Percentiles rank a stretch among this genome's conserved stretches.
These are phyloP conservation scores for Lycodopsis pacificus DNA, from an alignment of 2,797 vertebrate genomes.

Conservation along the genomic window DNA sequence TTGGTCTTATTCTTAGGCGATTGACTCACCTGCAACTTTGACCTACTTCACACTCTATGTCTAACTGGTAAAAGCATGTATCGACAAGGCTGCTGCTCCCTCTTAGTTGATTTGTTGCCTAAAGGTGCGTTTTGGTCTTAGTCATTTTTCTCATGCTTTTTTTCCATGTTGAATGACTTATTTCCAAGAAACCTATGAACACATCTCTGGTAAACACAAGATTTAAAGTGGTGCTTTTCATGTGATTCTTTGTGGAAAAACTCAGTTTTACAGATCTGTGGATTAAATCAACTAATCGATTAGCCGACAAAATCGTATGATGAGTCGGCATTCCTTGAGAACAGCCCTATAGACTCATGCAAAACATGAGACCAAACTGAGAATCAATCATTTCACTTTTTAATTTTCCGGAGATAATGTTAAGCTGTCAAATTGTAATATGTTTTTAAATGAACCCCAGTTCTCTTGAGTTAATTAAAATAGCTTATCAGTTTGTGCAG, in stretches of 20 bases:
- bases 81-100: background rate
- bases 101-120: background rate
- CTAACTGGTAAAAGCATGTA: background rate
- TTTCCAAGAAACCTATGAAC: background rate
- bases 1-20: background rate
- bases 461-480: slow-evolving; percentile 57
- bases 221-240: background rate
- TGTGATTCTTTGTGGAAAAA: background rate
- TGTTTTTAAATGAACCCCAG: slow-evolving; percentile 35
- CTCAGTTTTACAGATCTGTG: background rate
- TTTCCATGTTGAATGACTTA: background rate
- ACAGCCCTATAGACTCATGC: background rate
- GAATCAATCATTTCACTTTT: slow-evolving; percentile 17
- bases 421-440: slow-evolving; percentile 17
- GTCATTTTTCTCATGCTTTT: background rate
- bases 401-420: slow-evolving; percentile 8
- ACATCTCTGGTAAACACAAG: background rate
- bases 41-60: background rate
- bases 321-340: no score
- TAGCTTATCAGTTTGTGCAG: slow-evolving; percentile 41
- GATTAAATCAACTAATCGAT: background rate
- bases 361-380: background rate
- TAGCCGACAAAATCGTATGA: background rate
- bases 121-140: background rate
- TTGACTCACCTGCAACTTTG: slow-evolving; percentile 17